Base-by-base conservation (phyloP, 2,113 vertebrate species). In the Australoheros scitulus region DNA sequence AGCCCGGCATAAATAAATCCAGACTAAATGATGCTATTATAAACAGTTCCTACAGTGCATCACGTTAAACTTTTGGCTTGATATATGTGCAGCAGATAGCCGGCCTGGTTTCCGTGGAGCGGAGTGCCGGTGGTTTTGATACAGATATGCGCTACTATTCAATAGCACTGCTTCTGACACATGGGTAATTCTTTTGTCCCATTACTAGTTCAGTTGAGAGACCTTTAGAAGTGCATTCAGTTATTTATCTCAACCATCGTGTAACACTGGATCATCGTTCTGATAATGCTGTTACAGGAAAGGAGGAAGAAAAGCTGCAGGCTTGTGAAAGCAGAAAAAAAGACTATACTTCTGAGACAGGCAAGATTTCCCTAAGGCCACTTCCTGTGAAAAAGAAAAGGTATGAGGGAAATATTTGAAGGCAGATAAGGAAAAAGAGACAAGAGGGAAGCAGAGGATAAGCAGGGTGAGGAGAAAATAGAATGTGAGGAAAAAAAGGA, bases 291-390 rank as follows among this genome's bases (percentile, higher is more conserved):
- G n/a, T 64, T 41, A 47, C 32, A 77, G 24, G 38, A 64, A 59
- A 38, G 77, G 34, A 41, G 38, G 50, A 65, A 65, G 29, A 24
- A 68, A 70, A 81, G 70, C 80, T 78, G 29, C 29, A 50, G 76
- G 81, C 72, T 79, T 74, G 82, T 81, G 72, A 75, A 76, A 56
- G 60, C 41, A 34, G 41, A 52, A 57, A 15, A 70, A 64, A 76
- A 68, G 22, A 32, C 17, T 11, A 58, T 58, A 61, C 76, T 75
- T 68, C 26, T 11, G 85, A 85, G 83, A 84, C 18, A 11, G 77
- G 57, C 50, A 59, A 64, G 75, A 87, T 87, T 93, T 91, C 90
- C 90, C 82, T 83, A 58, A 11, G 65, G 77, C 58, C 65, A 17
- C 38, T 79, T 60, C 61, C 70, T 83, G 82, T 65, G 82, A 56